phyloP scores from a whole-genome alignment of 2,113 vertebrate genomes.

The Percina caprodes region DNA sequence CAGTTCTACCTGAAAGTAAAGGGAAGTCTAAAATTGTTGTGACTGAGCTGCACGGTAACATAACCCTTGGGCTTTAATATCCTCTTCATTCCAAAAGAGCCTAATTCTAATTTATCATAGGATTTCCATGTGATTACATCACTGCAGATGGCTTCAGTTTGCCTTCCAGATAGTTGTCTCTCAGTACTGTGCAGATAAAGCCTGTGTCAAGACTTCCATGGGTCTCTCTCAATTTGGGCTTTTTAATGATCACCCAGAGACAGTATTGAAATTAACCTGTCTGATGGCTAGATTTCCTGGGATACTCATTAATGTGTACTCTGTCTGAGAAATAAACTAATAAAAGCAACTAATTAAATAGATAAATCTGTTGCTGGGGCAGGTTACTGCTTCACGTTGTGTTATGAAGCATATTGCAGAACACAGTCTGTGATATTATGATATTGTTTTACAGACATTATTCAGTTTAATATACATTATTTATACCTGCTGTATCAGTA shows the following conservation, averaged over 20 bases:
- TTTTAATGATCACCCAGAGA: slow-evolving; percentile 24
- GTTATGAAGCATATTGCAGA: neutral
- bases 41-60: neutral
- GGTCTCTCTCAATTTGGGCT: slow-evolving; percentile 21
- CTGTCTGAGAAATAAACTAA: slow-evolving; percentile 4
- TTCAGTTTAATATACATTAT: neutral
- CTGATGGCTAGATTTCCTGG: neutral
- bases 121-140: slow-evolving; percentile 29
- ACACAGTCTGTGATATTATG: neutral
- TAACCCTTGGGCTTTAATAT: neutral
- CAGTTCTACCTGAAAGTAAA: neutral
- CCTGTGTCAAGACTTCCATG: slow-evolving; percentile 26
- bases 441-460: neutral
- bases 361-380: neutral
- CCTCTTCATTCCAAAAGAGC: neutral
- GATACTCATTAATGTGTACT: slow-evolving; percentile 33
- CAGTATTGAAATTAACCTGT: neutral
- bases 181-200: slow-evolving; percentile 12
- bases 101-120: slow-evolving; percentile 3
- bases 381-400: neutral
- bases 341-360: slow-evolving; percentile 11
- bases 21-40: neutral
- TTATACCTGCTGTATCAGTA: neutral
- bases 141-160: slow-evolving; percentile 19
- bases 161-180: slow-evolving; percentile 7